A percentile compares a stretch with the other conserved stretches of the same genome.
Evolutionary conservation across 2,888 invertebrate genomes (phyloP).

Genomic region (Autographa pulchrina): DNA sequence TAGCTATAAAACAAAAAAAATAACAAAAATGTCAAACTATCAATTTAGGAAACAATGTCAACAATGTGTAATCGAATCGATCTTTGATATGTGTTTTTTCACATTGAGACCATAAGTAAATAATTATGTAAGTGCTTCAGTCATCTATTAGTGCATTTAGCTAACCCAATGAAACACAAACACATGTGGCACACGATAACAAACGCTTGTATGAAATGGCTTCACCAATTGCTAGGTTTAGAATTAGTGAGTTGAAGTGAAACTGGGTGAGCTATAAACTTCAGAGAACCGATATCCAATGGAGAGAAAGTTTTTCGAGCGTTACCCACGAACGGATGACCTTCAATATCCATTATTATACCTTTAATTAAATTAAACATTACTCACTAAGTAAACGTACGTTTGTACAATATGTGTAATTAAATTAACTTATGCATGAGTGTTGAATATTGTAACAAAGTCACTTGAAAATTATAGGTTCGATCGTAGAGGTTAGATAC

Average conservation of each 20-base stretch:
- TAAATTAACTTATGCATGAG: neutral
- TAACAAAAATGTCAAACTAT: too few relatives aligned
- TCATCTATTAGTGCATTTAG: too few relatives aligned
- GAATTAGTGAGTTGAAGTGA: conserved; percentile 7
- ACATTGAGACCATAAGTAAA: too few relatives aligned
- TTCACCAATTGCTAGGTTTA: neutral
- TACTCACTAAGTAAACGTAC: neutral
- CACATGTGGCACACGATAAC: neutral
- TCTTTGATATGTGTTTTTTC: too few relatives aligned
- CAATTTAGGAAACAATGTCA: too few relatives aligned
- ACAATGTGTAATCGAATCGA: too few relatives aligned
- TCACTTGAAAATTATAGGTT: too few relatives aligned
- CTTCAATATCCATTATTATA: conserved; percentile 5
- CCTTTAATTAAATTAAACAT: conserved; percentile 7
- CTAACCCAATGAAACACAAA: neutral
- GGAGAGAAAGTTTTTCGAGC: conserved; percentile 1
- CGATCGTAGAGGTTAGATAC: too few relatives aligned
- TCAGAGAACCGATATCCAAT: conserved; percentile 5
- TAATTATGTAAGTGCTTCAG: too few relatives aligned
- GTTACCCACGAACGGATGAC: neutral
- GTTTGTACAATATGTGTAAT: neutral
- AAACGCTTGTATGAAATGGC: neutral
- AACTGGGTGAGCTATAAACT: conserved; percentile 6
- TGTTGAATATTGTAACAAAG: neutral
- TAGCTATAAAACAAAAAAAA: too few relatives aligned